Evolutionary conservation across 1,140 invertebrate species (phyloP).

Genomic region (Schmidtea mediterranea): DNA sequence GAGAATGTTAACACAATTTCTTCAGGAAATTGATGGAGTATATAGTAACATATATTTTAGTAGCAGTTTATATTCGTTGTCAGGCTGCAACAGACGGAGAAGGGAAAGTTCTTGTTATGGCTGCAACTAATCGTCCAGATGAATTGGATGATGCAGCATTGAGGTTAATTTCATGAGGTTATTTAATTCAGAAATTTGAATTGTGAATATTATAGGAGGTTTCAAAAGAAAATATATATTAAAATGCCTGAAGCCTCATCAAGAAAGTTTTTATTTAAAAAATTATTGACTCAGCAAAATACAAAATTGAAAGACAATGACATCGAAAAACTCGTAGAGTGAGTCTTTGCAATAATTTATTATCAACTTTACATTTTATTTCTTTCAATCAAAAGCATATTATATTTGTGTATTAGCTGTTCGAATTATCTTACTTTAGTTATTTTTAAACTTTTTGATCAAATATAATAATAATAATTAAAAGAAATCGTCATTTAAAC

Average conservation of each 20-base stretch:
- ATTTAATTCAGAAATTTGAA: too few relatives aligned
- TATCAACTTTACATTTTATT: too few relatives aligned
- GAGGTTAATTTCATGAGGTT: not conserved
- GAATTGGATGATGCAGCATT: conserved; percentile 46
- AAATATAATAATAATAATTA: too few relatives aligned
- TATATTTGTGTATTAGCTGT: too few relatives aligned
- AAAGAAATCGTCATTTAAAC: too few relatives aligned
- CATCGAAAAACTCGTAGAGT: too few relatives aligned
- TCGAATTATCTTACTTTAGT: too few relatives aligned
- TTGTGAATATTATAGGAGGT: conserved; percentile 6
- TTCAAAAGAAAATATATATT: conserved; percentile 2
- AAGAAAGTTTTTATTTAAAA: not conserved
- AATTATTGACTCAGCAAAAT: not conserved
- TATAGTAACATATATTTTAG: not conserved
- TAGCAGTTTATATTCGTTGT: conserved; percentile 38
- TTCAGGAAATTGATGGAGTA: conserved; percentile 45
- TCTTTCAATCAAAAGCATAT: too few relatives aligned
- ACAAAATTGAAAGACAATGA: too few relatives aligned
- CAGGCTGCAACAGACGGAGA: conserved; percentile 29
- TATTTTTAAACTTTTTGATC: too few relatives aligned
- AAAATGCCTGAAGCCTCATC: not conserved
- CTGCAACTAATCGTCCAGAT: conserved; percentile 82
- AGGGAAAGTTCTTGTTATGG: conserved; percentile 57
- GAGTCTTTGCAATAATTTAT: too few relatives aligned
- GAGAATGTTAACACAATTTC: conserved; percentile 52